Evolutionary conservation across 92 coral and sea anemone genomes (phyloP).

Genomic region (Bergia sp.): DNA sequence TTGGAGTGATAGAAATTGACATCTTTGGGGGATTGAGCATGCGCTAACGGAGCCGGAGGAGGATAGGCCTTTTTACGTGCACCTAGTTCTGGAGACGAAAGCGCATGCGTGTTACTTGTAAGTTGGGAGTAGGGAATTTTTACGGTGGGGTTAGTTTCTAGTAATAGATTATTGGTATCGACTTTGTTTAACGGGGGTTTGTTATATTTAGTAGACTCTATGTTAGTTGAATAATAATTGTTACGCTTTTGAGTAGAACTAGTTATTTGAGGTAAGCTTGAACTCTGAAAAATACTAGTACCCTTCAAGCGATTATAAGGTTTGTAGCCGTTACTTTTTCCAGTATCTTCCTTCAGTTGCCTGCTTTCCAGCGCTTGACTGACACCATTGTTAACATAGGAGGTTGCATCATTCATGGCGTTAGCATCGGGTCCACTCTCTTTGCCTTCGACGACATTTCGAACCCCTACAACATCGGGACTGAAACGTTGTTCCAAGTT

Average conservation of each 20-base stretch:
- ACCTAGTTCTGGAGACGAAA: slow-evolving; percentile 30
- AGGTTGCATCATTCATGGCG: neutral
- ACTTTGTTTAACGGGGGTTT: neutral
- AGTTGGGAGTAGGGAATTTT: slow-evolving; percentile 6
- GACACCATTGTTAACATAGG: neutral
- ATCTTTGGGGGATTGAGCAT: slow-evolving; percentile 41
- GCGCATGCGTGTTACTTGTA: slow-evolving; percentile 42
- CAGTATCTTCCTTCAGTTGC: neutral
- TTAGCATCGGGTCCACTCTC: neutral
- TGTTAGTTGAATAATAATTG: neutral
- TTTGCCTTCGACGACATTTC: neutral
- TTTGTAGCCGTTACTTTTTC: neutral
- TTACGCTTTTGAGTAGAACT: neutral
- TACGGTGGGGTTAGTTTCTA: neutral
- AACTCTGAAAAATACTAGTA: neutral
- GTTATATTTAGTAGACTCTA: neutral
- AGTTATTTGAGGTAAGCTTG: neutral
- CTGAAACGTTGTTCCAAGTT: neutral
- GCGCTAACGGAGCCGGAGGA: slow-evolving; percentile 47
- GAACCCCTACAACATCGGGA: neutral
- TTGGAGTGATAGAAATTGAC: slow-evolving; percentile 48
- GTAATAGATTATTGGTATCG: neutral
- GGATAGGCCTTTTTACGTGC: slow-evolving; percentile 40
- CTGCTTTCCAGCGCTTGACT: neutral
- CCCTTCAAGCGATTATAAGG: neutral